phyloP scores from a whole-genome alignment of 2,113 vertebrate genomes.

The Procavia capensis region DNA sequence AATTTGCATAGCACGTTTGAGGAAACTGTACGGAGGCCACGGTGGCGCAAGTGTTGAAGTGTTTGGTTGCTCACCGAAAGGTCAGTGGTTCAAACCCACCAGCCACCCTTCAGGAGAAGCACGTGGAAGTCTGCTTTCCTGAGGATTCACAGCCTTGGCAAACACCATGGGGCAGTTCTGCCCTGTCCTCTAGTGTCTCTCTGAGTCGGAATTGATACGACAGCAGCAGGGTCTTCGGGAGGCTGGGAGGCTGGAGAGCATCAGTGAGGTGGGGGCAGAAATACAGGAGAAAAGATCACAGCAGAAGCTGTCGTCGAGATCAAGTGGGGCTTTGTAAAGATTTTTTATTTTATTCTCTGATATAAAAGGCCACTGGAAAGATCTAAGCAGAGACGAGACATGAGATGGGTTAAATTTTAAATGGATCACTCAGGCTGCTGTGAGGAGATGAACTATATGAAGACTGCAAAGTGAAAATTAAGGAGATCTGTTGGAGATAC shows the following conservation, averaged over 20 bases:
- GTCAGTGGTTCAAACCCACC: neutral
- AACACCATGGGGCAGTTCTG: neutral
- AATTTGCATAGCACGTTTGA: neutral
- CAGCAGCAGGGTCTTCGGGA: neutral
- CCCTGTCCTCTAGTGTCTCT: neutral
- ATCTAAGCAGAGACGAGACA: neutral
- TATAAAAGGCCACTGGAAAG: neutral
- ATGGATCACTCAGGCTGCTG: neutral
- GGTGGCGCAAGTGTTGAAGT: neutral
- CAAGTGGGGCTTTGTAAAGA: neutral
- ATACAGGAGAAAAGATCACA: neutral
- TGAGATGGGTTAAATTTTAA: neutral
- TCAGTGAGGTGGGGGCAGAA: neutral
- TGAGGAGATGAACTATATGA: neutral
- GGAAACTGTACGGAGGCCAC: neutral
- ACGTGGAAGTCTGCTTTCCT: neutral
- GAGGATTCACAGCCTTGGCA: neutral
- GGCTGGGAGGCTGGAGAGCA: neutral
- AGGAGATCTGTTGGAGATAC: neutral
- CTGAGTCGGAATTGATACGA: neutral
- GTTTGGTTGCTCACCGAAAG: neutral
- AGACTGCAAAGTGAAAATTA: neutral
- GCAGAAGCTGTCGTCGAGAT: neutral
- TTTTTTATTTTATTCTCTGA: neutral
- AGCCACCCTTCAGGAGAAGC: neutral